A percentile compares a stretch with the other conserved stretches of the same genome.
Evolutionary conservation across 2,797 vertebrate genomes (phyloP).

Genomic region (Channallabes apus): DNA sequence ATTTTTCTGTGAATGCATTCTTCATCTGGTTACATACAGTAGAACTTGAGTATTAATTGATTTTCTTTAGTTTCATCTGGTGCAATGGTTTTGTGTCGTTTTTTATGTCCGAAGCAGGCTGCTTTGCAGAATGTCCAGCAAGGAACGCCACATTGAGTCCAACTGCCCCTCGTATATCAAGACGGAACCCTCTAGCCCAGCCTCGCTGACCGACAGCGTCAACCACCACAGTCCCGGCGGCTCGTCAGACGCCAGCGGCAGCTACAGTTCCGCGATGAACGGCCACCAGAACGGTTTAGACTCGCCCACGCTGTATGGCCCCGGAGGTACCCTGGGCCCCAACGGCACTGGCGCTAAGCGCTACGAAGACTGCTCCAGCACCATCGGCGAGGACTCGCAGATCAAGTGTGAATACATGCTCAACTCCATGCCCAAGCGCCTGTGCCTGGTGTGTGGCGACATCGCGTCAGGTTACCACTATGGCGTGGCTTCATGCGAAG

Average conservation of each 20-base stretch:
- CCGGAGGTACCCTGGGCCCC: slow-evolving; percentile 85
- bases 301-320: slow-evolving; percentile 95
- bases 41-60: no score
- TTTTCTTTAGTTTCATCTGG: not conserved
- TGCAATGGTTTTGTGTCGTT: slow-evolving; percentile 33
- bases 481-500: slow-evolving; percentile 96
- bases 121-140: slow-evolving; percentile 99
- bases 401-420: slow-evolving; percentile 99
- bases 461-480: slow-evolving; percentile 99
- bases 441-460: slow-evolving; percentile 98
- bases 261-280: slow-evolving; percentile 99
- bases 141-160: slow-evolving; percentile 99
- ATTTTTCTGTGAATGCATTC: no score
- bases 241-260: slow-evolving; percentile 98
- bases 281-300: slow-evolving; percentile 98
- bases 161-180: slow-evolving; percentile 99
- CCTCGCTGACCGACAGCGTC: slow-evolving; percentile 98
- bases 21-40: no score
- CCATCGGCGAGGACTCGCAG: slow-evolving; percentile 96
- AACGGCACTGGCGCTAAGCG: slow-evolving; percentile 90
- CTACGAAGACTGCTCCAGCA: slow-evolving; percentile 98
- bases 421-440: slow-evolving; percentile 99
- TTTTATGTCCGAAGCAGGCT: slow-evolving; percentile 77
- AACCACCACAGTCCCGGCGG: slow-evolving; percentile 99
- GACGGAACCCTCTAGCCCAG: slow-evolving; percentile 99